These are phyloP conservation scores for Druon quercuslanigerum DNA, from an alignment of 1,140 invertebrate genomes.

Conservation along the genomic window DNA sequence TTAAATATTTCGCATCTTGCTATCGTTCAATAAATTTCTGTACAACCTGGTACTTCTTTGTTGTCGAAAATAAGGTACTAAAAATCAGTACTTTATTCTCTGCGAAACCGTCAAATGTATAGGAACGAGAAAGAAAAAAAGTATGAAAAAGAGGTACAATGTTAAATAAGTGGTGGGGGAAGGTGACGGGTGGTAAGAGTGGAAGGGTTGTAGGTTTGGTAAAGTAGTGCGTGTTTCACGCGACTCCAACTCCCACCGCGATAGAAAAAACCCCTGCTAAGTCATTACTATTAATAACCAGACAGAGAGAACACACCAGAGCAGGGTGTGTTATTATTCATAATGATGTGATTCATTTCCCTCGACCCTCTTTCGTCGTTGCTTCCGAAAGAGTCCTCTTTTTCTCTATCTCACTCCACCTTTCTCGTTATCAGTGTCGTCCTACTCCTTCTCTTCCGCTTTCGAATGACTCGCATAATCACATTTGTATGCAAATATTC, in stretches of 20 bases:
- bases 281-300: constrained; percentile 68
- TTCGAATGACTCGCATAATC: constrained; percentile 51
- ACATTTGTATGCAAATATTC: constrained; percentile 69
- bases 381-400: constrained; percentile 41
- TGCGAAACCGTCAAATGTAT: constrained; percentile 32
- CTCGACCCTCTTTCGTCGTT: constrained; percentile 46
- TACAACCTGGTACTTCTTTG: constrained; percentile 6
- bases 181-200: constrained; percentile 40
- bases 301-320: constrained; percentile 55
- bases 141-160: constrained; percentile 4
- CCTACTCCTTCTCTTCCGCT: constrained; percentile 31
- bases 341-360: constrained; percentile 66
- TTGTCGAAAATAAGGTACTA: not conserved
- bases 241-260: constrained; percentile 57
- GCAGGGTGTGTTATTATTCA: constrained; percentile 65
- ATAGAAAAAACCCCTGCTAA: constrained; percentile 56
- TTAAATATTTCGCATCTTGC: constrained; percentile 32
- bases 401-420: constrained; percentile 45
- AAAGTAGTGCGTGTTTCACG: constrained; percentile 68
- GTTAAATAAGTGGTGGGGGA: constrained; percentile 33
- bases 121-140: constrained; percentile 6
- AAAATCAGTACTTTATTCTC: too few relatives aligned
- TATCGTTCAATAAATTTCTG: constrained; percentile 32
- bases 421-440: constrained; percentile 31
- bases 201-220: constrained; percentile 45